Evolutionary conservation across 2,888 invertebrate genomes (phyloP).

Genomic region (Chrysolina haemoptera): DNA sequence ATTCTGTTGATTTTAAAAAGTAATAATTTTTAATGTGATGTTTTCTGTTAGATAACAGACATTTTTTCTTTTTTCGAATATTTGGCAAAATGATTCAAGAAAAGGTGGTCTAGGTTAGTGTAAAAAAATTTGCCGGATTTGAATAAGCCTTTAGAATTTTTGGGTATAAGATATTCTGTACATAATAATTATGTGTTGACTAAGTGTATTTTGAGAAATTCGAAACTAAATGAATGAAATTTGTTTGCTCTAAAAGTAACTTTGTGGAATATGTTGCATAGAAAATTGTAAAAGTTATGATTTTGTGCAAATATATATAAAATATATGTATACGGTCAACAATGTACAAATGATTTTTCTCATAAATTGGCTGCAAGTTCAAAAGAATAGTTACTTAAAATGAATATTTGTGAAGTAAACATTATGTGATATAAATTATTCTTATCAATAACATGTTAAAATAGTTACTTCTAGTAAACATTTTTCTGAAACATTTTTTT

Average conservation of each 20-base stretch:
- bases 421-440: constrained; percentile 14
- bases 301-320: constrained; percentile 63
- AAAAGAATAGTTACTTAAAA: constrained; percentile 33
- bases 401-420: constrained; percentile 17
- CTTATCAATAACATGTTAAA: constrained; percentile 1
- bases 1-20: constrained; percentile 48
- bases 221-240: constrained; percentile 30
- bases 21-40: constrained; percentile 25
- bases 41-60: constrained; percentile 32
- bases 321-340: constrained; percentile 69
- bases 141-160: constrained; percentile 51
- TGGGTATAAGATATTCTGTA: constrained; percentile 55
- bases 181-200: constrained; percentile 63
- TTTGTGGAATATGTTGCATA: constrained; percentile 21
- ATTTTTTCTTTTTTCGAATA: constrained; percentile 42
- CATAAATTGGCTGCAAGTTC: constrained; percentile 57
- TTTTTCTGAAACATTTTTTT: constrained; percentile 14
- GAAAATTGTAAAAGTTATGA: constrained; percentile 56
- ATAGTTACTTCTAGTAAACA: neutral
- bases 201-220: constrained; percentile 51
- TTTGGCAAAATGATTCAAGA: constrained; percentile 63
- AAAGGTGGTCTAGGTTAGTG: constrained; percentile 62
- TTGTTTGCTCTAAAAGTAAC: constrained; percentile 7
- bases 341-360: constrained; percentile 65
- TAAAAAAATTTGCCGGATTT: constrained; percentile 54